Conservation (phyloP, 2,113 vertebrate genomes). For the Engraulis encrasicolus region DNA sequence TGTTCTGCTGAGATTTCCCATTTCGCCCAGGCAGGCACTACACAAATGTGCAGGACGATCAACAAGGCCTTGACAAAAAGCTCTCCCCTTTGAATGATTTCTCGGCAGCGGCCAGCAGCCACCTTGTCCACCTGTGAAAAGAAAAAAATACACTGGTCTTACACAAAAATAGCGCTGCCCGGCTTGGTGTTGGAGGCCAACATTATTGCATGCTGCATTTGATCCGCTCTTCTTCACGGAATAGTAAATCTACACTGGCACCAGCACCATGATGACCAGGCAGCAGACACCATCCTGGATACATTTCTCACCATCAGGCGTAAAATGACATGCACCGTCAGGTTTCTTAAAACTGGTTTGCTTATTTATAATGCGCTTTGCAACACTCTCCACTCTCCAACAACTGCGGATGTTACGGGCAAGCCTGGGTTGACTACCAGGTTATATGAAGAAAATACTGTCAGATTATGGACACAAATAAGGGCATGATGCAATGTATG, state of each 20-base stretch:
- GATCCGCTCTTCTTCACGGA: not conserved
- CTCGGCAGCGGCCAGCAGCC: not conserved
- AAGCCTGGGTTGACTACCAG: not conserved
- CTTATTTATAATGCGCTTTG: not conserved
- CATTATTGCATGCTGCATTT: not conserved
- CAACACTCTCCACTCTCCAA: not conserved
- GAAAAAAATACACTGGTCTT: not conserved
- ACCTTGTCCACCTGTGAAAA: not conserved
- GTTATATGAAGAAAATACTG: not conserved
- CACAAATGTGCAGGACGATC: not conserved
- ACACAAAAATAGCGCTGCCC: not conserved
- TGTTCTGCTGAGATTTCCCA: slow-evolving; percentile 9
- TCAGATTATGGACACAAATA: not conserved
- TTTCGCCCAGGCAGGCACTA: not conserved
- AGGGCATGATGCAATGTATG: slow-evolving; percentile 12
- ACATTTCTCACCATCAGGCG: not conserved
- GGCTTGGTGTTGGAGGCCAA: not conserved
- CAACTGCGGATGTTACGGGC: not conserved
- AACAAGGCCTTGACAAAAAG: not conserved
- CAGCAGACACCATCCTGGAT: not conserved
- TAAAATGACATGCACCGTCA: slow-evolving; percentile 8
- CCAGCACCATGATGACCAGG: not conserved
- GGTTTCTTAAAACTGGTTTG: not conserved
- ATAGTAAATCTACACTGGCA: not conserved
- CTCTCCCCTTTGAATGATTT: not conserved